phyloP scores from a whole-genome alignment of 2,797 vertebrate genomes.

The Chelmon rostratus region DNA sequence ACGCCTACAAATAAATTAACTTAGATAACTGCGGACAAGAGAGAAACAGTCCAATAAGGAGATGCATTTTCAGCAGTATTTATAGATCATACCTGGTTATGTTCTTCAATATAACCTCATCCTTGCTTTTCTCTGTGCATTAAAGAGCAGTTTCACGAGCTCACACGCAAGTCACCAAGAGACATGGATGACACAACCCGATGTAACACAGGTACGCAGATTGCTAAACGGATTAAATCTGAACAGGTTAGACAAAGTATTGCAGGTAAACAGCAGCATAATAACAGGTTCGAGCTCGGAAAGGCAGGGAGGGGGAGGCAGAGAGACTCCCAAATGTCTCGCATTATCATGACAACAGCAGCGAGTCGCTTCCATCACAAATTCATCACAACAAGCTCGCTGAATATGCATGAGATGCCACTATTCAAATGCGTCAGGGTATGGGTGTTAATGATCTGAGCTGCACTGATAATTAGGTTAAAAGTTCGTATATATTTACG shows the following conservation, averaged over 20 bases:
- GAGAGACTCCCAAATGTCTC: conserved; percentile 53
- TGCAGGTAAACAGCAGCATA: conserved; percentile 67
- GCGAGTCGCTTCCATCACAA: conserved; percentile 59
- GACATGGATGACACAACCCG: conserved; percentile 41
- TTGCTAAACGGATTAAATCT: conserved; percentile 66
- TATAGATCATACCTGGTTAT: not conserved
- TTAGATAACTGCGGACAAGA: not conserved
- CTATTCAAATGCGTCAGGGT: conserved; percentile 14
- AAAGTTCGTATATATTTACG: conserved; percentile 1
- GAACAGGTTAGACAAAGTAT: conserved; percentile 61
- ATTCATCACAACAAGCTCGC: conserved; percentile 52
- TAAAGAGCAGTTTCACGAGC: conserved; percentile 16
- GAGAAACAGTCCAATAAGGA: not conserved
- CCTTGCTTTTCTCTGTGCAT: not conserved
- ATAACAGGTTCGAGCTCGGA: conserved; percentile 58
- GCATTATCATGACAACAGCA: conserved; percentile 80
- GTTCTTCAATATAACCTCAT: not conserved
- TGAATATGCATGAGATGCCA: conserved; percentile 66
- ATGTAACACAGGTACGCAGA: conserved; percentile 32
- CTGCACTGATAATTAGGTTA: not conserved
- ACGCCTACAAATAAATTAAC: not conserved
- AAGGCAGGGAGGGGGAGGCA: not conserved
- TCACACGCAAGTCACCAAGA: conserved; percentile 7
- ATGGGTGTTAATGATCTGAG: not conserved
- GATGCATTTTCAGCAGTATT: not conserved